phyloP scores from a whole-genome alignment of 2,888 invertebrate genomes.

The Lochmaea capreae region DNA sequence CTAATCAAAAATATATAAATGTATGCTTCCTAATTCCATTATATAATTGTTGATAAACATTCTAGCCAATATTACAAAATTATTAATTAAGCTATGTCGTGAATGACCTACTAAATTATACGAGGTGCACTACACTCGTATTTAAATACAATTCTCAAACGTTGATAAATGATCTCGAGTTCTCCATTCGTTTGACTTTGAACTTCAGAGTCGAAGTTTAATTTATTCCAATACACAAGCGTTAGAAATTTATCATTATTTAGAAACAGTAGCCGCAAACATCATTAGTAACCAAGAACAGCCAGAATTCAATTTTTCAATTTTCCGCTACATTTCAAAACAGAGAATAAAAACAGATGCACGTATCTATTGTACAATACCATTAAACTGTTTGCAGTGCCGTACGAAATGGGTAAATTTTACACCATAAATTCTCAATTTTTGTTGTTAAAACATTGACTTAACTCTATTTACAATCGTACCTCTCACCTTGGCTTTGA shows the following conservation, averaged over 20 bases:
- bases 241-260: slow-evolving; percentile 6
- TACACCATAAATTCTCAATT: neutral
- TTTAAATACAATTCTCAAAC: too few relatives aligned
- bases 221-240: neutral
- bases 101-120: too few relatives aligned
- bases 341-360: neutral
- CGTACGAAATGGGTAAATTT: slow-evolving; percentile 3
- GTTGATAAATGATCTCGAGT: neutral
- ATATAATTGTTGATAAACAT: too few relatives aligned
- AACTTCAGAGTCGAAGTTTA: neutral
- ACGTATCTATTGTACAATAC: slow-evolving; percentile 6
- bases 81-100: too few relatives aligned
- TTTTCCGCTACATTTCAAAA: slow-evolving; percentile 20
- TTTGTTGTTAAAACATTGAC: neutral
- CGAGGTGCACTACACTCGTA: too few relatives aligned
- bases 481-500: too few relatives aligned
- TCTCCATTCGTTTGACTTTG: neutral
- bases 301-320: slow-evolving; percentile 12
- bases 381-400: neutral
- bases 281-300: slow-evolving; percentile 7
- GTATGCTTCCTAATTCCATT: too few relatives aligned
- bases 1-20: too few relatives aligned
- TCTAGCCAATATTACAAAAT: too few relatives aligned
- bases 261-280: slow-evolving; percentile 6
- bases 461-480: too few relatives aligned